Evolutionary conservation across 2,888 invertebrate species (phyloP).

Genomic region (Sthenelais limicola): DNA sequence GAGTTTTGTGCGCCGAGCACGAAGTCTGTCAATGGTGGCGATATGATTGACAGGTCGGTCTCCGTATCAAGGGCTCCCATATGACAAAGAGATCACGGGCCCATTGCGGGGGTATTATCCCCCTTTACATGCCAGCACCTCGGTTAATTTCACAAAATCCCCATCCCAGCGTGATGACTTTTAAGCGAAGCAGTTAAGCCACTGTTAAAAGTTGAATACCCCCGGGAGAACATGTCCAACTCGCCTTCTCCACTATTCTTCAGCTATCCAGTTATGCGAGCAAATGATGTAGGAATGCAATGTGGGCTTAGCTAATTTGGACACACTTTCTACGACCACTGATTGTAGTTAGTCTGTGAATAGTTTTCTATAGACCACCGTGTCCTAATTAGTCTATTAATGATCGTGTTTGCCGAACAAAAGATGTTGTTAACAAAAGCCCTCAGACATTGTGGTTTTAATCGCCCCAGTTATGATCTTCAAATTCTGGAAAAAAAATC

Average conservation of each 20-base stretch:
- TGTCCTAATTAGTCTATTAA: no score
- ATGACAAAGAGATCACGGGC: constrained; percentile 20
- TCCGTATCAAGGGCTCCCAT: background rate
- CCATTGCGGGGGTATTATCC: background rate
- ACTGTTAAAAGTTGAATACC: constrained; percentile 28
- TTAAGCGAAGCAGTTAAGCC: constrained; percentile 1
- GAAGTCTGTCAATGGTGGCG: background rate
- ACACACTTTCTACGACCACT: no score
- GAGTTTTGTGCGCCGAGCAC: no score
- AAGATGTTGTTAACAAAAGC: no score
- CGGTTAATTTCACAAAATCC: constrained; percentile 38
- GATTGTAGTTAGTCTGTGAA: no score
- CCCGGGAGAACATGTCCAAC: constrained; percentile 4
- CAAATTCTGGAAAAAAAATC: no score
- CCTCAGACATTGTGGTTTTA: no score
- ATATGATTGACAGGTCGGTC: constrained; percentile 21
- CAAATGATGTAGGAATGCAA: no score
- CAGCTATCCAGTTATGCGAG: background rate
- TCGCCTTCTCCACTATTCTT: background rate
- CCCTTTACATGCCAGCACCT: constrained; percentile 10
- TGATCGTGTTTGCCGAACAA: no score
- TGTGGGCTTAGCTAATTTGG: no score
- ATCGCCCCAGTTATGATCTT: no score
- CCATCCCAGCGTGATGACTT: constrained; percentile 2
- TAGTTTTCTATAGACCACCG: no score